Base-by-base conservation (phyloP, 2,113 vertebrate genomes). In the Clarias gariepinus region DNA sequence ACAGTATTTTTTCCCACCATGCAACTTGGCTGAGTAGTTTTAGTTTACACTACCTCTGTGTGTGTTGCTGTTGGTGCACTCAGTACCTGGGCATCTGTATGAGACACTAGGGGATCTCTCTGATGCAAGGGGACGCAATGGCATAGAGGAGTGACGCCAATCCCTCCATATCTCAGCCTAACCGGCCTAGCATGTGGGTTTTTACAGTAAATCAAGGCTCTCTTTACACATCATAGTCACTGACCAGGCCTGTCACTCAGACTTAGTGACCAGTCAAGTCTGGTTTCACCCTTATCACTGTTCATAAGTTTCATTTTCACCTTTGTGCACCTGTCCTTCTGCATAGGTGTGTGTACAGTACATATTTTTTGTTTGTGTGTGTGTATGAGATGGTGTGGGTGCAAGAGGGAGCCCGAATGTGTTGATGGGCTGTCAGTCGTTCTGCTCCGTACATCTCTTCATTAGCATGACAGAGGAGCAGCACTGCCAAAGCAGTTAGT, bases 101-200 rank as follows among this genome's bases (percentile, higher is more conserved):
- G 84, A 60, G 89, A 87, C 90, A 92, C 93, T 93, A 90, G 78
- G 94, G 95, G 95, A 95, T 90, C 92, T 92, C 93, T 92, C 94
- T 94, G 94, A 95, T 94, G 94, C 95, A 95, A 95, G 93, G 94
- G 93, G 94, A 94, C 91, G 94, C 93, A 95, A 95, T 93, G 93
- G 87, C 89, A 92, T 87, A 92, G 78, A 92, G 90, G 90, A 91
- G 92, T 93, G 94, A 95, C 90, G 92, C 92, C 93, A 95, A 89
- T 89, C 84, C 87, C 18, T 87, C 52, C 53, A 82, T 83, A 73
- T 60, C 64, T 85, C 52, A 23, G 58, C 64, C 21, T 81, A 64
- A 78, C 36, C 30, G 10, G 68, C 89, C 63, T 84, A 82, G 87
- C 92, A 82, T 91, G 90, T 91, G 88, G 82, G 85, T 88, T 78